A percentile compares a stretch with the other conserved stretches of the same genome.
Conservation (phyloP, 2,888 invertebrate genomes). For the Beris morrisii region DNA sequence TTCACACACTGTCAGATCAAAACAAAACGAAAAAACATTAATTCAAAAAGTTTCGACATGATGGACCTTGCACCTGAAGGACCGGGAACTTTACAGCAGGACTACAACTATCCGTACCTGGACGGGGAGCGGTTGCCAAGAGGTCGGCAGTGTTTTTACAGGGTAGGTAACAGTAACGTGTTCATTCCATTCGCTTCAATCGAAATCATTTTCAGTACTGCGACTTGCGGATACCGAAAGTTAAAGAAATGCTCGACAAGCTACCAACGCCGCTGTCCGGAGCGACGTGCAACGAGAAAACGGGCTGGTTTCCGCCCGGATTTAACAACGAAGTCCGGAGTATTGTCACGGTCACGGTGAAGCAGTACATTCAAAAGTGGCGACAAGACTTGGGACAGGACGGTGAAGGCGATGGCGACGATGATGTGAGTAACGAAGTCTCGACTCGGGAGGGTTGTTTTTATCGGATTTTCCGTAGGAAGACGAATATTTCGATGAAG, state of each 20-base stretch:
- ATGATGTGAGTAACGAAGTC: neutral
- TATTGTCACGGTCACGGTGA: conserved; percentile 69
- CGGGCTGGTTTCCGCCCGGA: conserved; percentile 77
- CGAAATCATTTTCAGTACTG: conserved; percentile 63
- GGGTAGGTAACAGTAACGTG: conserved; percentile 59
- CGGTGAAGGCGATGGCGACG: conserved; percentile 10
- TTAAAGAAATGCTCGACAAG: conserved; percentile 73
- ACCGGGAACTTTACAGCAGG: conserved; percentile 45
- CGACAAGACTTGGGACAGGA: conserved; percentile 15
- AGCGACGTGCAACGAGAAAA: conserved; percentile 68
- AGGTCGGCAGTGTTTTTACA: conserved; percentile 86
- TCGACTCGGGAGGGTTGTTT: neutral
- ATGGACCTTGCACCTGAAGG: conserved; percentile 38
- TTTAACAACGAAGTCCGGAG: conserved; percentile 72
- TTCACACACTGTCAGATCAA: conserved; percentile 27
- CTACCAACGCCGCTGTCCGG: conserved; percentile 64
- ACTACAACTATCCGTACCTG: conserved; percentile 58
- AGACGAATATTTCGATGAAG: conserved; percentile 44
- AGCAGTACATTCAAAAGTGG: conserved; percentile 54
- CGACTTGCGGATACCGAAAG: conserved; percentile 77
- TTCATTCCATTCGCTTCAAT: neutral
- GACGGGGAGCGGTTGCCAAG: conserved; percentile 75
- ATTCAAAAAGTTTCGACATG: neutral
- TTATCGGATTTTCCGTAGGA: neutral
- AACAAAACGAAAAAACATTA: conserved; percentile 27